Conservation (phyloP, 2,888 invertebrate species). For the Lycophotia porphyrea region DNA sequence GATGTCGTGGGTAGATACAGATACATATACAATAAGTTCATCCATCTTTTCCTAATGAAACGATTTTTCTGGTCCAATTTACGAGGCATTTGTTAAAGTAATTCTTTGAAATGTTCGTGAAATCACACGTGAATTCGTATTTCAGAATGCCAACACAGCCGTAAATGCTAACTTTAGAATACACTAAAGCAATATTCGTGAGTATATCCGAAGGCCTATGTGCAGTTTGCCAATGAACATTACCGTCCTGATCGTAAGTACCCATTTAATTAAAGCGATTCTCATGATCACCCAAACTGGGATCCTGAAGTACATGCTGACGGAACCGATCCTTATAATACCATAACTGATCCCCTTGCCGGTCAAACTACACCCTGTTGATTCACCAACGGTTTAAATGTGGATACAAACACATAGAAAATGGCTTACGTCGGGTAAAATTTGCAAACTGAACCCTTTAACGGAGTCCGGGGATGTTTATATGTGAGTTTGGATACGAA, state of each 20-base stretch:
- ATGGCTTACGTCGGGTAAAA: conserved; percentile 57
- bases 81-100: conserved; percentile 1
- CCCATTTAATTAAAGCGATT: conserved; percentile 21
- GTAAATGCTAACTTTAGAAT: conserved; percentile 1
- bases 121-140: not conserved
- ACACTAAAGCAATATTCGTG: not conserved
- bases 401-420: conserved; percentile 58
- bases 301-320: conserved; percentile 28
- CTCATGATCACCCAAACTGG: conserved; percentile 8
- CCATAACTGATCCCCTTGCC: conserved; percentile 49
- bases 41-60: conserved; percentile 20
- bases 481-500: conserved; percentile 43
- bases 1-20: conserved; percentile 46
- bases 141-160: not conserved
- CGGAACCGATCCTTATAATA: conserved; percentile 35
- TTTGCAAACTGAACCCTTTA: conserved; percentile 52
- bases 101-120: conserved; percentile 36
- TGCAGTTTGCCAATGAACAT: not conserved
- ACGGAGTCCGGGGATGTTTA: conserved; percentile 40
- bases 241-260: not conserved
- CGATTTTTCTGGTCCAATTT: conserved; percentile 21
- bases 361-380: conserved; percentile 53
- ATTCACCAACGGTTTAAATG: conserved; percentile 59
- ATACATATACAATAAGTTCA: conserved; percentile 14
- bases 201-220: not conserved